Base-by-base conservation (phyloP, 2,113 vertebrate species). In the Clarias magur region DNA sequence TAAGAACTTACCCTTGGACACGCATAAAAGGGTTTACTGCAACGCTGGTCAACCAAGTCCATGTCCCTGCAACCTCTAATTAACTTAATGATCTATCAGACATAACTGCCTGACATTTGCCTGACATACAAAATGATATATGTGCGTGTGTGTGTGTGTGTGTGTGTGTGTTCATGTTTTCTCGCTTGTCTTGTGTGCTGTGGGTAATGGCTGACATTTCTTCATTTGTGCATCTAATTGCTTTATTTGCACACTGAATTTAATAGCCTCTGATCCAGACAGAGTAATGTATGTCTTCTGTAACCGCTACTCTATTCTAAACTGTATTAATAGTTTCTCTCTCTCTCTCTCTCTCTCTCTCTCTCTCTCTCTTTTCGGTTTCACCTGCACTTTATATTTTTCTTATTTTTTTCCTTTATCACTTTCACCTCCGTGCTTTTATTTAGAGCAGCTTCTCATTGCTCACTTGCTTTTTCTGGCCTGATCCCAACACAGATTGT, bases 171-270 rank as follows among this genome's bases (percentile, higher is more conserved):
- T 34, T 34, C 80, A 16, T 70, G 82, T 88, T n/a, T 56, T 87
- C 80, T 88, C 92, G 92, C 88, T 84, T 54, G 90, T 87, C 85
- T 90, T 83, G 88, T 85, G 30, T 90, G 87, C 63, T 89, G 86
- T 86, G 92, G 93, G 88, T 94, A 94, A 93, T 91, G 85, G 92
- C 90, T 92, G 93, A 86, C 83, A 91, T 94, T 92, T 94, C 91
- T 91, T 93, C 86, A 81, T 94, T 92, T 92, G 92, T 91, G 91
- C 75, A 86, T 91, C 91, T 93, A 92, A 95, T 94, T 95, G 92
- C 91, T 92, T 8, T 92, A 93, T 92, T 89, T 93, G 93, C 92
- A 89, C 90, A 60, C 67, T 62, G 86, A 89, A 79, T 88, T 91
- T 93, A 94, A 93, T 81, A 90, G 57, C 75, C 85, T 68, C 73